Evolutionary conservation across 1,140 invertebrate genomes (phyloP), one percentile per base, ranked within the genome.

Genomic region (Gonatopus flavifemur): DNA sequence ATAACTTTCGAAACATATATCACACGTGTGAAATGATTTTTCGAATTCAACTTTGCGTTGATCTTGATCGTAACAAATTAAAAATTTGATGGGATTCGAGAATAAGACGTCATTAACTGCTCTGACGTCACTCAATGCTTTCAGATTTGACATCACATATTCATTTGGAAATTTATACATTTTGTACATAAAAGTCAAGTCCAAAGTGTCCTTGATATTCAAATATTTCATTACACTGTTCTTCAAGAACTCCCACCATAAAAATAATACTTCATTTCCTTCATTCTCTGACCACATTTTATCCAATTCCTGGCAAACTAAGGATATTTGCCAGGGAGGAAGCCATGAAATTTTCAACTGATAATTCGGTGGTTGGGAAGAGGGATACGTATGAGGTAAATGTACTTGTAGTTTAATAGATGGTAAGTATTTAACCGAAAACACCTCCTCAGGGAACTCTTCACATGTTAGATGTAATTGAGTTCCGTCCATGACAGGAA

Each of bases 171-270:
- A 32, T 9, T 31, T 9, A 39, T 43, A 21, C n/a, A 47, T 18
- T 15, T 38, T n/a, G 25, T 47, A 41, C 5, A 60, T 15, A 20
- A 55, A 62, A 8, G 62, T 58, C 21, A 64, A 18, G 8, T 67
- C 49, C 49, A 67, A 51, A 9, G 18, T 32, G 10, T 56, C 24
- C 10, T 40, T 12, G 19, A 60, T 49, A 0, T 51, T n/a, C 8
- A 67, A 24, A 51, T 69, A 76, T 24, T 62, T 49, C 15, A 83
- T 62, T 2, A 73, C 35, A 44, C 84, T 79, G 21, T 80, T 66
- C 50, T 77, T 74, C 3, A 86, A 63, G 59, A 83, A 84, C 22
- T 74, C 62, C 41, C 71, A 67, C 83, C 83, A 85, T 10, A 66
- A 56, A 49, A 75, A 84, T 0, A 86, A 52, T 31, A 85, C 69